Evolutionary conservation across 2,113 vertebrate genomes (phyloP), one percentile per base, ranked within the genome.

Genomic region (Pagrus major): DNA sequence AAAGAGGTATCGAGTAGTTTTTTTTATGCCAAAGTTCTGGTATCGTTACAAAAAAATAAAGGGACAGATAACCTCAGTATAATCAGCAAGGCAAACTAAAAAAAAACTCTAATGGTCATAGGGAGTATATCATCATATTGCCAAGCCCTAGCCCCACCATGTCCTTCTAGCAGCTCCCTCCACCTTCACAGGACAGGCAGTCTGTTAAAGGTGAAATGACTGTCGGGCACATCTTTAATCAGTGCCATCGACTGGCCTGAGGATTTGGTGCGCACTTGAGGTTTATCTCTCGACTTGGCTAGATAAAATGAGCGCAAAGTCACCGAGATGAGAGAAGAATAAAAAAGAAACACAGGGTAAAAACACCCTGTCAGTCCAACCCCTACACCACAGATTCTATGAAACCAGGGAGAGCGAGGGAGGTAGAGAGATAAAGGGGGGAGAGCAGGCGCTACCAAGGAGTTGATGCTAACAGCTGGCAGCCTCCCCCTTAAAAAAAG

Each of bases 391-490:
- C 69, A 75, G 71, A 76, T 80, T 29, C 44, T 59, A 29, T 66
- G 64, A 74, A 87, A 55, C 37, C 33, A 51, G 29, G 33, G 63
- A 78, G 54, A 87, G 59, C 33, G 35, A 51, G 31, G 35, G 67
- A 76, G 49, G 72, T 47, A 58, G 23, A 67, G 61, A 52, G 68
- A 78, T 49, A 37, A 12, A 33, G 37, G 42, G 35, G 41, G 37
- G 46, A 55, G 27, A 73, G 78, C 18, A 63, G 70, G 49, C 64
- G 71, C 44, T 61, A 80, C 66, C 58, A 16, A 52, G 67, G 47
- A 85, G 83, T 8, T 60, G 58, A 78, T 77, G 56, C 65, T 83
- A 89, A 86, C 88, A 89, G 84, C 85, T 88, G 85, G 85, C 73
- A 86, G 83, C 59, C 72, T 80, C 78, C 71, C 58, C 54, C 37